A percentile compares a stretch with the other conserved stretches of the same genome.
Conservation (phyloP, 2,888 invertebrate genomes). For the Epinotia bilunana region DNA sequence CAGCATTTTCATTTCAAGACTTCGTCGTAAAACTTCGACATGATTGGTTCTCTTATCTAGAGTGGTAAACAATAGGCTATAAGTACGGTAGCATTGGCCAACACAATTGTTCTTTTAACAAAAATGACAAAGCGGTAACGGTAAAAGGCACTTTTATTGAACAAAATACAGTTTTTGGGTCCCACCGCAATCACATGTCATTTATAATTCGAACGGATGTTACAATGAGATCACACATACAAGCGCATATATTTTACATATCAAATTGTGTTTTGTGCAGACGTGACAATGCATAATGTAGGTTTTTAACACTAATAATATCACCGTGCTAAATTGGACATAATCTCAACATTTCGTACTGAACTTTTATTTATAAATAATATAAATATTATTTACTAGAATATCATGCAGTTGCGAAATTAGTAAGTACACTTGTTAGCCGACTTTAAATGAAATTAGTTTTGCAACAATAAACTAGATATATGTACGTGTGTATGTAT, state of each 20-base stretch:
- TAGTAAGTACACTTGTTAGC: not conserved
- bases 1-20: not conserved
- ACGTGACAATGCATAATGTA: conserved; percentile 14
- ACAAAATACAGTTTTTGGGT: conserved; percentile 33
- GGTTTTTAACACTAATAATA: conserved; percentile 8
- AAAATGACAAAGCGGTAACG: conserved; percentile 39
- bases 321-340: conserved; percentile 19
- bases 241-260: conserved; percentile 26
- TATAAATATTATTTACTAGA: conserved; percentile 2
- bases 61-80: conserved; percentile 17
- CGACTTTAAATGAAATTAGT: too few species aligned
- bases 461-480: too few species aligned
- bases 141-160: conserved; percentile 43
- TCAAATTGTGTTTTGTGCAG: conserved; percentile 24
- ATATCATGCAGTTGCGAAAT: conserved; percentile 1
- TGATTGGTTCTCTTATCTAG: conserved; percentile 19
- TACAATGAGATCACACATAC: conserved; percentile 41
- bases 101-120: conserved; percentile 28
- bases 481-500: too few species aligned
- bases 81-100: not conserved
- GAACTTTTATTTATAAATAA: not conserved
- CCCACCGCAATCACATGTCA: conserved; percentile 39
- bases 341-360: conserved; percentile 12
- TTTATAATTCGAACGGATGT: conserved; percentile 34
- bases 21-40: conserved; percentile 2